Evolutionary conservation across 2,797 vertebrate species (phyloP), one percentile per base, ranked within the genome.

Genomic region (Apogon hyalosoma): DNA sequence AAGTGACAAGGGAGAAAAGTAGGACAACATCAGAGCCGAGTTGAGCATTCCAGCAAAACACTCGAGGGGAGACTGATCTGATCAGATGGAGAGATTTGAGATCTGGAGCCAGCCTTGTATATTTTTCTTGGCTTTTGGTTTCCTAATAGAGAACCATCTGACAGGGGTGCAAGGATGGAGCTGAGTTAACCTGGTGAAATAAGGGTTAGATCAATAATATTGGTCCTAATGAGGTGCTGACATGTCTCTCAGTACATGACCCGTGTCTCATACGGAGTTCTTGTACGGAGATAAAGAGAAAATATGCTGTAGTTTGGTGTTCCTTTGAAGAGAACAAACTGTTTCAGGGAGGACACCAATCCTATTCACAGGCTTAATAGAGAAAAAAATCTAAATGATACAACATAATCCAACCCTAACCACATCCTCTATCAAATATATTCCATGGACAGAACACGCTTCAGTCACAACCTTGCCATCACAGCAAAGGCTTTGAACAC

Each of bases 1-100:
- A 51, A 33, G 49, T 19, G 3, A 48, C 13, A 21, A 57, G 43
- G 60, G 46, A 53, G 52, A 68, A 68, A 79, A 82, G 48, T 48
- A 38, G 47, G 58, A 13, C 36, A 42, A 59, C 57, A 63, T 67
- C 73, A 71, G 42, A 38, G 50, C 41, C 10, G 11, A 39, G 18
- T 15, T 54, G 15, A 60, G 36, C 66, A 84, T 87, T 87, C 75
- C 67, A 69, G 62, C 1, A 24, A 59, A 79, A 76, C 73, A 74
- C 60, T 69, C 68, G 76, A 82, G 70, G 68, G 33, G 71, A 79
- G 76, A 46, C 54, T 3, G 72, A 83, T 73, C 62, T 77, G 84
- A 88, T 90, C 75, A 60, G 86, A 86, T 75, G 72, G 71, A 70
- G 76, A 80, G 87, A 91, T 88, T 73, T 71, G 71, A 75, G 73